phyloP scores from a whole-genome alignment of 2,888 invertebrate genomes.

The Stenolophus ochropezus region DNA sequence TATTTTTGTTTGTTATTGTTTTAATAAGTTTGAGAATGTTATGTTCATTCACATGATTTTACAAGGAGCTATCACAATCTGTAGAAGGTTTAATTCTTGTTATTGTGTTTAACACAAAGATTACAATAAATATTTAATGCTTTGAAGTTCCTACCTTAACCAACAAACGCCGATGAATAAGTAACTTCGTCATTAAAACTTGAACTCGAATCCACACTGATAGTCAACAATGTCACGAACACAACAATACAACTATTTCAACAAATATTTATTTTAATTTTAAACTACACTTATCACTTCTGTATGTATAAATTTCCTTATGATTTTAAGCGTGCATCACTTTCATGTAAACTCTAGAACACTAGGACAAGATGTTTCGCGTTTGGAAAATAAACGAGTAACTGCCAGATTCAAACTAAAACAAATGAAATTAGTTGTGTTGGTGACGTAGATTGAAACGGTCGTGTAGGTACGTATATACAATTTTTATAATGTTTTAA shows the following conservation, averaged over 20 bases:
- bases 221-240: not conserved
- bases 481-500: too few relatives aligned
- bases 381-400: not conserved
- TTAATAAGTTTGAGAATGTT: too few relatives aligned
- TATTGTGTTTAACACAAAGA: not conserved
- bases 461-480: not conserved
- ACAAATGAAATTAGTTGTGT: not conserved
- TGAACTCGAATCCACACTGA: conserved; percentile 7
- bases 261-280: too few relatives aligned
- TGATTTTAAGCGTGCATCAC: not conserved
- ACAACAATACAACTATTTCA: not conserved
- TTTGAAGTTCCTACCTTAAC: conserved; percentile 12
- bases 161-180: conserved; percentile 19
- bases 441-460: not conserved
- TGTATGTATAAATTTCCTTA: not conserved
- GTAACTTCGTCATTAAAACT: conserved; percentile 12
- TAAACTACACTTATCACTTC: not conserved
- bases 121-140: not conserved
- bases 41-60: too few relatives aligned
- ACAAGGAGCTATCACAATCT: too few relatives aligned
- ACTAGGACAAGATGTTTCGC: not conserved
- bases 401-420: not conserved
- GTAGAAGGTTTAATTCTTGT: not conserved
- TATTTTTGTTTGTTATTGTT: too few relatives aligned
- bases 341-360: too few relatives aligned